Evolutionary conservation across 2,797 vertebrate genomes (phyloP).

Genomic region (Bradypus variegatus): DNA sequence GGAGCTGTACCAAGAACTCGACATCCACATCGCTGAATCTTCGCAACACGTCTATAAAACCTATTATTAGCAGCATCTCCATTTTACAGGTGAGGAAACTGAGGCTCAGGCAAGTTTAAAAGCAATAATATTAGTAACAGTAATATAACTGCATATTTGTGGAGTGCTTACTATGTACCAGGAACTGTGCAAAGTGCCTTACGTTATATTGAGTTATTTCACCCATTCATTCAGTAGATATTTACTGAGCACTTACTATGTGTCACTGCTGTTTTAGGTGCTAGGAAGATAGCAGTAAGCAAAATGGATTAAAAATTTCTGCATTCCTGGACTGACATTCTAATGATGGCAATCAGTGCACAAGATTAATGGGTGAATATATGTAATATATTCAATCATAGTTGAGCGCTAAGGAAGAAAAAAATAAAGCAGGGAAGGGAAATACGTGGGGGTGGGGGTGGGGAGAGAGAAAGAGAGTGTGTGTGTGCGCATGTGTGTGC

Average conservation of each 20-base stretch:
- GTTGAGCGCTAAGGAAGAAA: neutral
- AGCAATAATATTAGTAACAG: neutral
- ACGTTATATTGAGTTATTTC: neutral
- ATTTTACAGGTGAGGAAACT: neutral
- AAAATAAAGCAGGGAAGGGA: neutral
- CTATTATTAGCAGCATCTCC: neutral
- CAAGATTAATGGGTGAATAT: conserved; percentile 3
- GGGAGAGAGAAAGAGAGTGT: no score
- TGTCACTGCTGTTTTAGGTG: neutral
- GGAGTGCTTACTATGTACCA: neutral
- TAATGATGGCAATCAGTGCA: neutral
- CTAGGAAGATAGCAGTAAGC: neutral
- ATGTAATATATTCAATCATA: neutral
- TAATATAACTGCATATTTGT: neutral
- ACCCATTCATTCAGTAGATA: neutral
- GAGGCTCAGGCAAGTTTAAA: neutral
- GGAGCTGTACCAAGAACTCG: neutral
- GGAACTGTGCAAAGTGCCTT: neutral
- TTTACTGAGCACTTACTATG: neutral
- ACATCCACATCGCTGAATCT: no score
- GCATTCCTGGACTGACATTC: neutral
- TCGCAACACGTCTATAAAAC: neutral
- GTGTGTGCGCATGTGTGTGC: fast-evolving
- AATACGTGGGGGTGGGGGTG: neutral
- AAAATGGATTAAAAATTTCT: neutral